phyloP scores from a whole-genome alignment of 2,113 vertebrate species.

The Muscicapa adusta region DNA sequence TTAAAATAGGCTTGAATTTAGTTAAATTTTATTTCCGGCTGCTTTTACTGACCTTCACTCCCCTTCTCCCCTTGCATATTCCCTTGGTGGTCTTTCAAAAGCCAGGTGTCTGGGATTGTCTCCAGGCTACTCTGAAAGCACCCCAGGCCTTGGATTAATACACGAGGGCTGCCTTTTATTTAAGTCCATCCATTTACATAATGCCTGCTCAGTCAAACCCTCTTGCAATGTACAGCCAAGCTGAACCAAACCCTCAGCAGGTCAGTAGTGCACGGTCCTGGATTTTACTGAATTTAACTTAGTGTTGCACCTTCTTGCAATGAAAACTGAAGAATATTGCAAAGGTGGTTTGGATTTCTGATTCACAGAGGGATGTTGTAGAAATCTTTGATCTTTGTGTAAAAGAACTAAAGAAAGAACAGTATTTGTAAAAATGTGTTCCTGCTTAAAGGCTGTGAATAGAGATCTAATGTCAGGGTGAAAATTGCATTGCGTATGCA shows the following conservation, averaged over 20 bases:
- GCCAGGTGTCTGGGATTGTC: constrained; percentile 81
- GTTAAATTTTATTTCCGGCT: constrained; percentile 58
- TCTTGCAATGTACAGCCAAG: constrained; percentile 47
- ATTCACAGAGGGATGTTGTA: not conserved
- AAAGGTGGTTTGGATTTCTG: not conserved
- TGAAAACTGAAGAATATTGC: not conserved
- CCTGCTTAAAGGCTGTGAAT: not conserved
- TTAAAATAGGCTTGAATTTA: constrained; percentile 42
- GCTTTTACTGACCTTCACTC: constrained; percentile 44
- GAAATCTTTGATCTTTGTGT: not conserved
- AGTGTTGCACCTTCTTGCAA: not conserved
- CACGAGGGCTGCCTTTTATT: constrained; percentile 65
- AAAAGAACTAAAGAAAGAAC: not conserved
- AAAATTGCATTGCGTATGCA: not conserved
- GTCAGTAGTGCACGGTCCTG: constrained; percentile 35
- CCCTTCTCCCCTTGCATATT: constrained; percentile 27
- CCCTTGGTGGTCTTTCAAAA: constrained; percentile 78
- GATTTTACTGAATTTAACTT: constrained; percentile 54
- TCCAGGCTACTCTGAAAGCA: constrained; percentile 73
- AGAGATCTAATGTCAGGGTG: not conserved
- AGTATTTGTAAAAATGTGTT: not conserved
- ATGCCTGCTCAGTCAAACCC: constrained; percentile 68
- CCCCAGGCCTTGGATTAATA: constrained; percentile 71
- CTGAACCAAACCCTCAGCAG: constrained; percentile 37
- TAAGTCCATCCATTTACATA: constrained; percentile 67